A percentile compares a stretch with the other conserved stretches of the same genome.
These are phyloP conservation scores for Netta rufina DNA, from an alignment of 2,797 vertebrate genomes.

Conservation along the genomic window DNA sequence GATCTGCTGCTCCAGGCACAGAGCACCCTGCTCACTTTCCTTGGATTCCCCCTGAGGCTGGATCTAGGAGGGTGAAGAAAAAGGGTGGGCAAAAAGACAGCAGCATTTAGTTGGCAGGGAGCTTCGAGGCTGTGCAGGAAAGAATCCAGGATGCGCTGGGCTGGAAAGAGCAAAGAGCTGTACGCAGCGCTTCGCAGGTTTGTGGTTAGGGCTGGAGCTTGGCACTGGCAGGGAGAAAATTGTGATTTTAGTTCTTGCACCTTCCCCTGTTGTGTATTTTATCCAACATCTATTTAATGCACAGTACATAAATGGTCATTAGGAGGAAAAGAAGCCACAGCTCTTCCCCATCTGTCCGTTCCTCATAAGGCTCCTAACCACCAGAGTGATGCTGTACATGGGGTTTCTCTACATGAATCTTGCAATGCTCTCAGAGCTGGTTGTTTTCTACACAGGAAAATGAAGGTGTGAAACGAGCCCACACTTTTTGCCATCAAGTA, in stretches of 20 bases:
- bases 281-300: background rate
- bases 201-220: background rate
- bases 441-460: slow-evolving; percentile 28
- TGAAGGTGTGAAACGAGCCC: slow-evolving; percentile 41
- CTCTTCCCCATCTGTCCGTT: background rate
- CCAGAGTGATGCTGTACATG: background rate
- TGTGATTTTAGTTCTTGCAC: background rate
- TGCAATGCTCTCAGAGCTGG: background rate
- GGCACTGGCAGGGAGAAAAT: background rate
- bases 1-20: background rate
- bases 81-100: background rate
- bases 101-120: background rate
- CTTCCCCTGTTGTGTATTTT: background rate
- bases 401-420: background rate
- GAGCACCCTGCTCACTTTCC: background rate
- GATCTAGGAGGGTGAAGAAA: background rate
- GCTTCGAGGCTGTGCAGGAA: background rate
- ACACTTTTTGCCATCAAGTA: slow-evolving; percentile 11
- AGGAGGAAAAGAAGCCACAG: background rate
- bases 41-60: background rate
- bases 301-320: background rate
- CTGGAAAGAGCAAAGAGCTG: background rate
- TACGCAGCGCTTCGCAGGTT: background rate
- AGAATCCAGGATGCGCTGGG: background rate
- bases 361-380: background rate